Evolutionary conservation across 2,797 vertebrate genomes (phyloP), one percentile per base, ranked within the genome.

Genomic region (Dallia pectoralis): DNA sequence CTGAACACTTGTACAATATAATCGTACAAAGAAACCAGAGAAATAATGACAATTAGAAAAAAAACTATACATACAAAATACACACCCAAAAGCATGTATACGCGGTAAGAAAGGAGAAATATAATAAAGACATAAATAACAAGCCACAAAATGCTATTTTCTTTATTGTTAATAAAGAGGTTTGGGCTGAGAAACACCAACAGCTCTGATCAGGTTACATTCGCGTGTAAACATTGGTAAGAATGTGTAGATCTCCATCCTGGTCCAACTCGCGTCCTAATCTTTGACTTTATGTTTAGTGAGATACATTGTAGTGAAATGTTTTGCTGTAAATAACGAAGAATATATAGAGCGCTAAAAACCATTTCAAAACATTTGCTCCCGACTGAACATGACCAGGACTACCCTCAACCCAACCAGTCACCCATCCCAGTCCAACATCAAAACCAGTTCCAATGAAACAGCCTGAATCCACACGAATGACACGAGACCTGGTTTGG

Each of bases 221-320:
- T 92, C 91, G 89, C 87, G 74, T 91, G 89, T 93, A 91, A 92
- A 93, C 91, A 88, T 84, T 79, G 83, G 81, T 80, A 87, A 81
- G 88, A 92, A 87, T 88, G 87, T 83, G 87, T 86, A 91, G 82
- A 81, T 19, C 74, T 12, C 14, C 40, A 44, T 44, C 68, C 74
- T 80, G 82, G 71, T 82, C 81, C 49, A 12, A 14, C 73, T 61
- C 66, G 16, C 40, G 11, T 44, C 40, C 40, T 36, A 47, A 63
- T 65, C 73, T 76, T 75, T 72, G 72, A 82, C 79, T 85, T 47
- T 40, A 15, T 67, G 66, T 40, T 59, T 25, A 25, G 53, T 25
- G 25, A 4, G 22, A 22, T 25, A 59, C 53, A 59, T 4, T 12
- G 53, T 59, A 59, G 53, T 25, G 25, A 59, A 59, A 25, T 25